Conservation (phyloP, 2,113 vertebrate species). For the Tragulus kanchil region DNA sequence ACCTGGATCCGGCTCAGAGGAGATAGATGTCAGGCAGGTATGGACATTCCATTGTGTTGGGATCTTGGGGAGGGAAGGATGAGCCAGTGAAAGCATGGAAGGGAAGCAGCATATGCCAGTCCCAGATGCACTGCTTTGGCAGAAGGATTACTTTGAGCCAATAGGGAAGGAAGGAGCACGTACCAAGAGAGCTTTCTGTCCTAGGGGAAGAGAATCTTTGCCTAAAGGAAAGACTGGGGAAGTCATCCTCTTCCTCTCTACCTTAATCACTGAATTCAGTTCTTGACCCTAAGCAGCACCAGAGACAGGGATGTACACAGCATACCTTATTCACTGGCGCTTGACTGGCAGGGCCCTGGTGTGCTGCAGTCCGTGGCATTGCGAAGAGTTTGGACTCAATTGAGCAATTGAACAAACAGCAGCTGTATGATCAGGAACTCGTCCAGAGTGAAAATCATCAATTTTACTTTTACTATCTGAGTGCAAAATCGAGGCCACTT, state of each 20-base stretch:
- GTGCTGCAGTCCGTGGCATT: neutral
- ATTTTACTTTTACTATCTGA: neutral
- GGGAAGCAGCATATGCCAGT: neutral
- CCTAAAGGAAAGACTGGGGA: neutral
- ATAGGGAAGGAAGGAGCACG: neutral
- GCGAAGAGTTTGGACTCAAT: neutral
- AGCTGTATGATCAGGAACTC: fast-evolving
- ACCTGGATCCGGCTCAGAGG: neutral
- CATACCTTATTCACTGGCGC: no score
- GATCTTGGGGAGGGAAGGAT: neutral
- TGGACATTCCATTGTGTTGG: fast-evolving
- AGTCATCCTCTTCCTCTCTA: no score
- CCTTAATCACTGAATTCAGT: neutral
- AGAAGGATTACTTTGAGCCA: neutral
- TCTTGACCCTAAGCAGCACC: neutral
- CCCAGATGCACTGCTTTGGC: fast-evolving
- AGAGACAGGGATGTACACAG: neutral
- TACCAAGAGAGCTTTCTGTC: neutral
- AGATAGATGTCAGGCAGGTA: fast-evolving
- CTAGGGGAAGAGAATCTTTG: no score
- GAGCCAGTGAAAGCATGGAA: neutral
- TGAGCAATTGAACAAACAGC: neutral
- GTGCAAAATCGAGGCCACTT: no score
- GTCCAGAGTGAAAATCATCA: no score
- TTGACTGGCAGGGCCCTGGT: neutral